Evolutionary conservation across 1,140 invertebrate genomes (phyloP).

Genomic region (Mercenaria mercenaria): DNA sequence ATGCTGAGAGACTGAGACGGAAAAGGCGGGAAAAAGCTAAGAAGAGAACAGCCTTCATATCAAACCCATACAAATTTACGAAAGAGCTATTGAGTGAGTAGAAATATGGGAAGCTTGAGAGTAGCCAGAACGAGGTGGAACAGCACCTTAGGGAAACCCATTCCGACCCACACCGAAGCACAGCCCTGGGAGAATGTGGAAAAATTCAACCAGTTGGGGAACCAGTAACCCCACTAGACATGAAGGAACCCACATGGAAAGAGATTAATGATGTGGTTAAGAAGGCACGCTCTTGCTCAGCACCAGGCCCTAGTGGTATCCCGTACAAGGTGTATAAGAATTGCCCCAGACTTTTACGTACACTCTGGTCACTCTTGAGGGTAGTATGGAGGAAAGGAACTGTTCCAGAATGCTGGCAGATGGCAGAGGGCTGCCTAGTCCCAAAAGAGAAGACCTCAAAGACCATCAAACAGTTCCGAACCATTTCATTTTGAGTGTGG

Average conservation of each 20-base stretch:
- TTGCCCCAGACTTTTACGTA: conserved; percentile 35
- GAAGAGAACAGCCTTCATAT: conserved; percentile 10
- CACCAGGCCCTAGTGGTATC: too few species aligned
- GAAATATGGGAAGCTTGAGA: conserved; percentile 33
- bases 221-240: background rate
- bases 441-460: conserved; percentile 67
- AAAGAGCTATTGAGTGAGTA: background rate
- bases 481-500: conserved; percentile 65
- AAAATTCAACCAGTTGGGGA: background rate
- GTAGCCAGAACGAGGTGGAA: conserved; percentile 27
- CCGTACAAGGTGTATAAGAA: conserved; percentile 60
- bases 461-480: conserved; percentile 65
- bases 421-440: conserved; percentile 57
- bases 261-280: conserved; percentile 17
- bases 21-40: background rate
- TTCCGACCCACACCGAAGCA: background rate
- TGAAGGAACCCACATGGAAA: conserved; percentile 16
- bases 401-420: conserved; percentile 53
- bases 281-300: conserved; percentile 20
- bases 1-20: conserved; percentile 15
- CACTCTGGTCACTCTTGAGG: conserved; percentile 46
- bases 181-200: background rate
- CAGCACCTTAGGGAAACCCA: background rate
- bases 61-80: conserved; percentile 29
- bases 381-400: conserved; percentile 49